Base-by-base conservation (phyloP, 1,140 invertebrate genomes). In the Brachionus angularis region DNA sequence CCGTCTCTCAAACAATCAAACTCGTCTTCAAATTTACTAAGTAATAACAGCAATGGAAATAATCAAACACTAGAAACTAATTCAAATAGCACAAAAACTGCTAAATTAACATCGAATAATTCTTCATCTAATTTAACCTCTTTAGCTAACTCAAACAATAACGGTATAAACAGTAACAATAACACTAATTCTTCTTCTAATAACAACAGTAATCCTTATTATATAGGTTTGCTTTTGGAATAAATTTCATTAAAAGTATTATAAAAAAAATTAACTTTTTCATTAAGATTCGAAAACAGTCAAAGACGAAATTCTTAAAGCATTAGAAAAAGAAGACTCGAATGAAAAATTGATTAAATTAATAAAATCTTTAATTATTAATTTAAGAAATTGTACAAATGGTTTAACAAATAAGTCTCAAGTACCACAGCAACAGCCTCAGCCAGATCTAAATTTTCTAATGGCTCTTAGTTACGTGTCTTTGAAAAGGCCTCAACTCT, bases 341-440 rank as follows among this genome's bases (percentile, higher is more conserved):
- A 55, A 33, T 33, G 62, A 67, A 46, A 67, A 67, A 23, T 36
- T 67, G 12, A 50, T 50, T 12, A 67, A 67, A 67, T 31, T 47
- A 21, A 50, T 67, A 8, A 46, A 50, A 27, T 67, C 62, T 18
- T 31, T 67, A 12, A 42, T 67, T 0, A 47, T 27, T 49, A 50
- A 33, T 31, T 49, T 67, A 34, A 67, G 47, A 67, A 42, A 46
- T 25, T 18, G 33, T 23, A 27, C 36, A 10, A 21, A 21, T 46
- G 16, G 27, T 14, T 27, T 18, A 52, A 5, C 3, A 21, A 3
- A 27, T 52, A 12, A 16, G 23, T 3, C 49, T 42, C 53, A 12
- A 18, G 5, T 25, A 23, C 8, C 14, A 58, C 39, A 42, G 16
- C 39, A 5, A 42, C 39, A 42, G 16, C 39, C 10, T 7, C 62